Evolutionary conservation across 2,888 invertebrate species (phyloP), one percentile per base, ranked within the genome.

Genomic region (Chrysodeixis includens): DNA sequence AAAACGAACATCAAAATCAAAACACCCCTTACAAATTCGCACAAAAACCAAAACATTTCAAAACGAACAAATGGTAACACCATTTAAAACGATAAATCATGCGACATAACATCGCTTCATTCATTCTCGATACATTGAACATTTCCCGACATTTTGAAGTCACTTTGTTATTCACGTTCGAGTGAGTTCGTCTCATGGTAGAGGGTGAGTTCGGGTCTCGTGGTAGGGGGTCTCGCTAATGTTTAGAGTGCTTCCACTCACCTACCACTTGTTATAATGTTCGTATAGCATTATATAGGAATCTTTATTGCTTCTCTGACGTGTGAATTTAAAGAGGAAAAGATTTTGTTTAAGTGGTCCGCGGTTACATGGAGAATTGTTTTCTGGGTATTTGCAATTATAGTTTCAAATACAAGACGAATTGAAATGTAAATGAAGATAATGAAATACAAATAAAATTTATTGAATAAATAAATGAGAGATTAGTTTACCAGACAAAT

Each of bases 231-330:
- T 22, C 35, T 62, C 66, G 30, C 58, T 71, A 77, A 81, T 79
- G 71, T 72, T 76, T 71, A 81, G 76, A 81, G 82, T 81, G 79
- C 68, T 62, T 66, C 69, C 62, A 73, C 76, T 78, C 74, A 66
- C 75, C 69, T 63, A 72, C 69, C 63, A 70, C 77, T 79, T 81
- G 74, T 63, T 74, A 69, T 74, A 76, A 76, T 76, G 77, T 71
- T 56, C 61, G 68, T 81, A 68, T 71, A 58, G 46, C 62, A 65
- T 73, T 71, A 66, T 60, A 72, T 71, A 78, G 67, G 57, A 73
- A 79, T 79, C 62, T 79, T 79, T 76, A 76, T 78, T 78, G 70
- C 76, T 58, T 35, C 56, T 62, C 60, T 63, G 62, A 69, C 59
- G 65, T 64, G 62, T 74, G 75, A 60, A 54, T 62, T 69, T 59